Evolutionary conservation across 2,888 invertebrate species (phyloP), one percentile per base, ranked within the genome.

Genomic region (Pristionchus arcanus): DNA sequence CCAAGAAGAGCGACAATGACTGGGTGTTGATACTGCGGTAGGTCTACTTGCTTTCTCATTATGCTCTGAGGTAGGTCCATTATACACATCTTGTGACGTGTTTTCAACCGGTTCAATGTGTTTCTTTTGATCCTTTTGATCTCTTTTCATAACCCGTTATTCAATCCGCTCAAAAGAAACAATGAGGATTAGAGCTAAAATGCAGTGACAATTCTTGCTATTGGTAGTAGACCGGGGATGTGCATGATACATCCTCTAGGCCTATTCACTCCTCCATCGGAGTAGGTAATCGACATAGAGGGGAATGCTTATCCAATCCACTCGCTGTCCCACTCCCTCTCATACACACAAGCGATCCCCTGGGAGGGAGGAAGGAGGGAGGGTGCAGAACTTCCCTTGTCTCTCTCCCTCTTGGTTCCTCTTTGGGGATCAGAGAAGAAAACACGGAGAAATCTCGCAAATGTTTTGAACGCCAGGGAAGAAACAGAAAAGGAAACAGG

Each of bases 1-100:
- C 92, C 21, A 91, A 90, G 86, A 92, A 63, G 42, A 37, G 90
- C 2, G 90, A 91, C 31, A 91, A 92, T 83, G 93, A 94, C 91
- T 94, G 94, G 94, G 92, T 94, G 13, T 92, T 94, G 31, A 94
- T 93, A 83, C 90, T 94, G 81, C 91, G 94, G 94, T 83, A 68
- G 68, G 21, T 83, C 42, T 42, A 37, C 34, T 37, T 74, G 3
- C 11, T n/a, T 68, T 68, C 68, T 68, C 21, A 59, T 25, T 25
- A 9, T 25, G 19, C 59, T 9, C 42, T 49, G 42, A 9, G 42
- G 42, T 49, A 49, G 42, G 42, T 49, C 42, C 42, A 9, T 1
- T 13, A 49, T 49, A 9, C 42, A 42, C 42, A 42, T 9, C 9
- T 49, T 0, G 9, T 49, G 42, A 49, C 13, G 42, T 13, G 42